Conservation (phyloP, 2,113 vertebrate species). For the Leuciscus idus region DNA sequence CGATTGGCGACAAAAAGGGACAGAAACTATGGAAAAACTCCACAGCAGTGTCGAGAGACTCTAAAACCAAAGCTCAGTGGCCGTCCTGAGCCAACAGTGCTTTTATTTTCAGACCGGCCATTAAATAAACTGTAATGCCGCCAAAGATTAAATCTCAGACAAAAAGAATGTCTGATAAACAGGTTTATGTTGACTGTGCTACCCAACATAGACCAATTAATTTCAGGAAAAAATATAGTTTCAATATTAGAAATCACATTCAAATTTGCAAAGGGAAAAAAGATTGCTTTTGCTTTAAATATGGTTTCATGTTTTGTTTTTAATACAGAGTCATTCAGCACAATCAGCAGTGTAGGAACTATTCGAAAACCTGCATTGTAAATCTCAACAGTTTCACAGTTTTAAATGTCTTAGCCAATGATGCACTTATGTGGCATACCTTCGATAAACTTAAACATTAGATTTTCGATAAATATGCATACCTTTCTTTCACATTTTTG, state of each 20-base stretch:
- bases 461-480: neutral
- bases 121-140: neutral
- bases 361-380: too few relatives aligned
- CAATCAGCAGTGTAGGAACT: neutral
- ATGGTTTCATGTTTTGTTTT: neutral
- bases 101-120: conserved; percentile 46
- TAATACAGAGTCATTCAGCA: neutral
- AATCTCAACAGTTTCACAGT: neutral
- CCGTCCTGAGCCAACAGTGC: conserved; percentile 22
- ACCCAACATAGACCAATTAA: neutral
- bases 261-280: neutral
- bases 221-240: neutral
- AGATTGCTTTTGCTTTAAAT: neutral
- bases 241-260: neutral
- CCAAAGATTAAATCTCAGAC: neutral
- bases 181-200: neutral
- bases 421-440: neutral
- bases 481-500: too few relatives aligned
- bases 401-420: neutral
- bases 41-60: conserved; percentile 3
- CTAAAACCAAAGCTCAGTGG: conserved; percentile 49
- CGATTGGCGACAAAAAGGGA: neutral
- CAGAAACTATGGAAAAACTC: conserved; percentile 22
- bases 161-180: neutral
- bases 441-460: neutral